Evolutionary conservation across 1,140 invertebrate species (phyloP).

Genomic region (Vanessa atalanta): DNA sequence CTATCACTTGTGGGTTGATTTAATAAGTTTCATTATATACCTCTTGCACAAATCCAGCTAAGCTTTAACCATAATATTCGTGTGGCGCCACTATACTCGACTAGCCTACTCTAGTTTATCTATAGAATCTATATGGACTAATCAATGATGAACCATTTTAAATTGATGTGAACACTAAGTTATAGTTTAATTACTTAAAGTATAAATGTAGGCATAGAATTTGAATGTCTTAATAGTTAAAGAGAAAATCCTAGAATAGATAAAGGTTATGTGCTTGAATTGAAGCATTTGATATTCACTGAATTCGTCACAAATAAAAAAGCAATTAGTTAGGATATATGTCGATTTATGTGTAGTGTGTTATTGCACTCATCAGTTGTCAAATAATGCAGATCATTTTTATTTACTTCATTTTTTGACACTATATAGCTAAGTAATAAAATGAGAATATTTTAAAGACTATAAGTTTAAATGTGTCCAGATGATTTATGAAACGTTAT

Average conservation of each 20-base stretch:
- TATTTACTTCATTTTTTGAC: too few species aligned
- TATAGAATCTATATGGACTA: conserved; percentile 40
- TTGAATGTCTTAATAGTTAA: conserved; percentile 4
- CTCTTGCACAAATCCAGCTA: conserved; percentile 26
- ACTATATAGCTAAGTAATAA: not conserved
- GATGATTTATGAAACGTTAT: conserved; percentile 17
- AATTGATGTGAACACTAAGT: conserved; percentile 24
- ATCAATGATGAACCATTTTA: conserved; percentile 27
- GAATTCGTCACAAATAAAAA: not conserved
- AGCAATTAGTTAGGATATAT: too few species aligned
- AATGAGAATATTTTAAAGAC: not conserved
- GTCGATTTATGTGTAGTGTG: too few species aligned
- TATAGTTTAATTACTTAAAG: conserved; percentile 6
- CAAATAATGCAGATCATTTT: too few species aligned
- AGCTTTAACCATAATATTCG: conserved; percentile 35
- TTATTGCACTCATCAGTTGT: too few species aligned
- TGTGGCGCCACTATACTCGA: conserved; percentile 37
- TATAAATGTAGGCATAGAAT: conserved; percentile 10
- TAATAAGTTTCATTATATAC: conserved; percentile 3
- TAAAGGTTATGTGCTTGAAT: not conserved
- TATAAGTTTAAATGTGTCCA: conserved; percentile 4
- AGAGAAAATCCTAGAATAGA: not conserved
- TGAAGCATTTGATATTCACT: not conserved
- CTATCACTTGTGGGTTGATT: conserved; percentile 20
- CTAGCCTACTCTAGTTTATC: conserved; percentile 32